These are phyloP conservation scores for Beaufortia kweichowensis DNA, from an alignment of 2,113 vertebrate species.

Conservation along the genomic window DNA sequence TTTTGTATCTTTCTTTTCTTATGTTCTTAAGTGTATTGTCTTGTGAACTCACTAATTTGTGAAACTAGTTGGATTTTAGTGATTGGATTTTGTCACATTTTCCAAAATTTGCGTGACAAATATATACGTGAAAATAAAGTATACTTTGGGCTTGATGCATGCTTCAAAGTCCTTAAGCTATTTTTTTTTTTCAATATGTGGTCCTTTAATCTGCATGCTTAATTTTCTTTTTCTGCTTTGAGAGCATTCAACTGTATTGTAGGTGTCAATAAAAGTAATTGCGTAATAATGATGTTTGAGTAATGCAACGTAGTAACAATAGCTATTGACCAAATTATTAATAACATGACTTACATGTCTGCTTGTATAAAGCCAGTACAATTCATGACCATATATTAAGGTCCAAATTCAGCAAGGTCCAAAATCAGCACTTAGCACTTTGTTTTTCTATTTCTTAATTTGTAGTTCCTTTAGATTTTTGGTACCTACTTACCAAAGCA, in stretches of 20 bases:
- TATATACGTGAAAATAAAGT: no score
- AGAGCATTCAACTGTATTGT: slow-evolving; percentile 5
- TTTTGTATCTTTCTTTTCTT: no score
- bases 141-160: no score
- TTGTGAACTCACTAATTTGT: no score
- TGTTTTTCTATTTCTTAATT: background rate
- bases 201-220: slow-evolving; percentile 7
- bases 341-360: background rate
- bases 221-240: slow-evolving; percentile 5
- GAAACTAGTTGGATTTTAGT: no score
- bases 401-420: no score
- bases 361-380: background rate
- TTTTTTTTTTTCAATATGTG: slow-evolving; percentile 1
- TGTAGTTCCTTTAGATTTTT: background rate
- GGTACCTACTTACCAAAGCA: no score
- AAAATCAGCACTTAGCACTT: background rate
- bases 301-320: background rate
- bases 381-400: background rate
- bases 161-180: no score
- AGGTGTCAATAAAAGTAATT: slow-evolving; percentile 11
- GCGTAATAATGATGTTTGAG: background rate
- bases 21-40: no score
- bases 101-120: no score
- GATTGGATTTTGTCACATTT: no score
- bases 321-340: background rate